A percentile compares a stretch with the other conserved stretches of the same genome.
Evolutionary conservation across 2,888 invertebrate genomes (phyloP).

Genomic region (Cyaniris semiargus): DNA sequence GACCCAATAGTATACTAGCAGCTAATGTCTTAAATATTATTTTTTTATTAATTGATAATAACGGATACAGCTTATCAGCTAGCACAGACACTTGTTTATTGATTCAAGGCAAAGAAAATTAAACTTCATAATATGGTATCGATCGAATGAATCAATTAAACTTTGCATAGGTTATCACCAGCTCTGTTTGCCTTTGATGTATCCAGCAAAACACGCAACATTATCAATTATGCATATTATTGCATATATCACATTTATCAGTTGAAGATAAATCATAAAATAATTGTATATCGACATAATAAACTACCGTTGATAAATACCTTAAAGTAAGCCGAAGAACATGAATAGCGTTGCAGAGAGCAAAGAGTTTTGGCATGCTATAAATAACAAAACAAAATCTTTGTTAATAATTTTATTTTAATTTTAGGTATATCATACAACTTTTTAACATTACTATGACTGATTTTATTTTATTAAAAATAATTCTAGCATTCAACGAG

Average conservation of each 20-base stretch:
- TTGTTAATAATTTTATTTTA: slow-evolving; percentile 59
- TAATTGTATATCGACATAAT: not conserved
- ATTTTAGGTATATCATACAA: slow-evolving; percentile 60
- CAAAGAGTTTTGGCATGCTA: no score
- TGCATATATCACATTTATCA: not conserved
- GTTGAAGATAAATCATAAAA: not conserved
- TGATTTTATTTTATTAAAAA: slow-evolving; percentile 54
- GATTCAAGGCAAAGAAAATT: slow-evolving; percentile 7
- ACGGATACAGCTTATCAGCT: not conserved
- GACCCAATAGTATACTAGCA: no score
- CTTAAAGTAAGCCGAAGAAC: no score
- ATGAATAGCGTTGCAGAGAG: no score
- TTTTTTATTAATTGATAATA: no score
- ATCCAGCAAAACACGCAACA: not conserved
- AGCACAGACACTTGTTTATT: not conserved
- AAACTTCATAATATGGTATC: not conserved
- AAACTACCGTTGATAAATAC: not conserved
- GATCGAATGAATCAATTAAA: not conserved
- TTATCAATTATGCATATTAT: not conserved
- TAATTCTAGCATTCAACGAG: slow-evolving; percentile 46
- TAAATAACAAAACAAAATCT: not conserved
- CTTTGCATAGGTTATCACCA: not conserved
- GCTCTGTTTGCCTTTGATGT: not conserved
- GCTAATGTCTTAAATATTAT: not conserved
- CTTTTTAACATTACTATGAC: slow-evolving; percentile 59